Evolutionary conservation across 2,113 vertebrate species (phyloP).

Genomic region (Sialia sialis): DNA sequence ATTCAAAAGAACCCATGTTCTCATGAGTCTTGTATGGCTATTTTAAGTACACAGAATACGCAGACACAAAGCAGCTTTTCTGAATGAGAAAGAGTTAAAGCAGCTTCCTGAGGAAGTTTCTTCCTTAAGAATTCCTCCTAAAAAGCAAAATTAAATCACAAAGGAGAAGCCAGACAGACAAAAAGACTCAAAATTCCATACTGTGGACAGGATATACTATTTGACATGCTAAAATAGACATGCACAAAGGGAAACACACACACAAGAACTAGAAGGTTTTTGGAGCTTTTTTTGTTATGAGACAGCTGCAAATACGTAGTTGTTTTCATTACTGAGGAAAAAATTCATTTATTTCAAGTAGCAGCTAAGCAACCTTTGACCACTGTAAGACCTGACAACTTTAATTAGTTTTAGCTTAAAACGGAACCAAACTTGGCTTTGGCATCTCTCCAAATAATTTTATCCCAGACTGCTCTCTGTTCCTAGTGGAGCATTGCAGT

Average conservation of each 20-base stretch:
- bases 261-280: not conserved
- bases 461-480: conserved; percentile 38
- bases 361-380: conserved; percentile 17
- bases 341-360: conserved; percentile 43
- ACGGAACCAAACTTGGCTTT: conserved; percentile 42
- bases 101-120: not conserved
- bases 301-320: not conserved
- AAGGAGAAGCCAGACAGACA: not conserved
- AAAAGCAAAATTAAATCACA: not conserved
- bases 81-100: not conserved
- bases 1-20: not conserved
- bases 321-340: not conserved
- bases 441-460: conserved; percentile 45
- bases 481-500: conserved; percentile 32
- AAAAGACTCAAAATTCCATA: not conserved
- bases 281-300: not conserved
- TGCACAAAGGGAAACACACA: not conserved
- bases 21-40: not conserved
- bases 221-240: not conserved
- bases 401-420: conserved; percentile 65
- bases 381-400: conserved; percentile 29
- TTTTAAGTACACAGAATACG: not conserved
- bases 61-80: not conserved
- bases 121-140: not conserved
- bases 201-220: not conserved